These are phyloP conservation scores for Myopa testacea DNA, from an alignment of 2,888 invertebrate species.

Conservation along the genomic window DNA sequence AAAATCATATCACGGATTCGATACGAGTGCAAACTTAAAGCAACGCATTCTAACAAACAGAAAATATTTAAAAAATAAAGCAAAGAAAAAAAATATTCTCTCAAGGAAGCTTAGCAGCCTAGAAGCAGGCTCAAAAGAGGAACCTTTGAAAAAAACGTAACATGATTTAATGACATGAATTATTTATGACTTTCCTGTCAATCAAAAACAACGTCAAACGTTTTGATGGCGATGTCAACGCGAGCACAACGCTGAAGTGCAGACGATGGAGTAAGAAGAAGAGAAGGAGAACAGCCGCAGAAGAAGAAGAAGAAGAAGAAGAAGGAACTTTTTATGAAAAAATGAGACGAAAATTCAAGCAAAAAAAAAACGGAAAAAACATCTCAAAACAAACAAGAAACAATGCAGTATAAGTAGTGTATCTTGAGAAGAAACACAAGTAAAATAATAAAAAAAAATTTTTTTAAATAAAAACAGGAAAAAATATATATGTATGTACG, in stretches of 20 bases:
- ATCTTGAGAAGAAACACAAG: constrained; percentile 36
- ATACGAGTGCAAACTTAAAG: constrained; percentile 1
- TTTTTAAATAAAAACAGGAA: background rate
- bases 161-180: constrained; percentile 70
- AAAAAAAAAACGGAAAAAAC: constrained; percentile 8
- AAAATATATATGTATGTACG: background rate
- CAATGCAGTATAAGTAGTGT: constrained; percentile 21
- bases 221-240: constrained; percentile 68
- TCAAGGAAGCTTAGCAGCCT: constrained; percentile 10
- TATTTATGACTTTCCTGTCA: constrained; percentile 70
- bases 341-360: constrained; percentile 1
- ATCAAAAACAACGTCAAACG: constrained; percentile 69
- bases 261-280: constrained; percentile 4
- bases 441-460: background rate
- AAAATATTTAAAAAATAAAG: constrained; percentile 20
- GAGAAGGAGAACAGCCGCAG: background rate
- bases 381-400: constrained; percentile 21
- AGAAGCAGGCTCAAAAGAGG: background rate
- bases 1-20: constrained; percentile 2
- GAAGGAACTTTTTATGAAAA: constrained; percentile 32
- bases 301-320: background rate
- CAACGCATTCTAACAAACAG: constrained; percentile 26
- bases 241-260: constrained; percentile 45
- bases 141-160: constrained; percentile 62
- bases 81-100: constrained; percentile 10